A percentile compares a stretch with the other conserved stretches of the same genome.
phyloP scores from a whole-genome alignment of 2,113 vertebrate species.

The Rhabdomys dilectus region DNA sequence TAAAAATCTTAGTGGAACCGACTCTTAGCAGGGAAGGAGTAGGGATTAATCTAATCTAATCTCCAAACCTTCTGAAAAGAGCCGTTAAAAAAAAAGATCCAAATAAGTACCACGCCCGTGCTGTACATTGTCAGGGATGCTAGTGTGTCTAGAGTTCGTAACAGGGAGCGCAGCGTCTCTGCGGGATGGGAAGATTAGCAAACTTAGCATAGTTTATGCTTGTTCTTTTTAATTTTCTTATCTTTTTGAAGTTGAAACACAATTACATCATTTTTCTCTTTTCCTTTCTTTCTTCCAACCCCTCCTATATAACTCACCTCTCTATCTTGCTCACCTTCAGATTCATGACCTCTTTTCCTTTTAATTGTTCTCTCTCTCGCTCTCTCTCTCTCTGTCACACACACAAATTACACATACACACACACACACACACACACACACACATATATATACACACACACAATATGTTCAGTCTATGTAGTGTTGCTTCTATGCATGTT shows the following conservation, averaged over 20 bases:
- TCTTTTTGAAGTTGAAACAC: background rate
- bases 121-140: background rate
- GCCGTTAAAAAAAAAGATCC: background rate
- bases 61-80: background rate
- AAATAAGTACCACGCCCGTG: background rate
- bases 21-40: background rate
- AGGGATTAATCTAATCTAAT: background rate
- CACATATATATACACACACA: background rate
- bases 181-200: background rate
- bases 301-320: background rate
- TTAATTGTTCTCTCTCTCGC: background rate
- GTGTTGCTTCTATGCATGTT: background rate
- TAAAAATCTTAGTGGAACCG: background rate
- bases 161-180: background rate
- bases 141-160: background rate
- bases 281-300: background rate
- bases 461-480: background rate
- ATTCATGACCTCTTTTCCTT: background rate
- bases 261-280: background rate
- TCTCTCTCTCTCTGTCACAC: background rate
- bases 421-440: background rate
- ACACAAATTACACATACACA: background rate
- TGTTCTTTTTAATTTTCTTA: background rate
- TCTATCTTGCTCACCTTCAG: background rate
- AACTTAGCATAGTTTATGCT: background rate